Conservation (phyloP, 2,797 vertebrate species). For the Acrocephalus scirpaceus region DNA sequence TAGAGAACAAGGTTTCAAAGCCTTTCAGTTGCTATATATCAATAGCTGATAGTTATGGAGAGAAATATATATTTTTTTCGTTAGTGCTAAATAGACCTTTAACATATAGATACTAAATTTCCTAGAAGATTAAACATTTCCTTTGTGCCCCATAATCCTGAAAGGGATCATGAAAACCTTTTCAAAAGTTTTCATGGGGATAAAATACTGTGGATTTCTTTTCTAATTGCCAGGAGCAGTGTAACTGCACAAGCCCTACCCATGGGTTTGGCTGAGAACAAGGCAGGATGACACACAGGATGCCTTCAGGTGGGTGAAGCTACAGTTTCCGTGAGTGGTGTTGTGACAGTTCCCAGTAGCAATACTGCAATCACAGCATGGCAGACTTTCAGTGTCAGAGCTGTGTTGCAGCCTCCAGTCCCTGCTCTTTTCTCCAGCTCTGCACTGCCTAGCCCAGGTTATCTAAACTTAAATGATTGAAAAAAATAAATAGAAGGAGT, state of each 20-base stretch:
- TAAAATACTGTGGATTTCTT: not conserved
- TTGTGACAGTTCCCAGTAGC: not conserved
- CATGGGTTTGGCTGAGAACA: not conserved
- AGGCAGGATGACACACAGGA: not conserved
- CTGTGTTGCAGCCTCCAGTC: not conserved
- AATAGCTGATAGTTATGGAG: not conserved
- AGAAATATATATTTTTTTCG: not conserved
- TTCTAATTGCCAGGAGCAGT: not conserved
- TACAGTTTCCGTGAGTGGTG: not conserved
- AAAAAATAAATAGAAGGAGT: not conserved
- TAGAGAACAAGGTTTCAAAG: not conserved
- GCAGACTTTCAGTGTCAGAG: not conserved
- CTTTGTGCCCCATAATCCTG: not conserved
- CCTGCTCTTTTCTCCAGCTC: not conserved
- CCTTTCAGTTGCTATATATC: not conserved
- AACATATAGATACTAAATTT: not conserved
- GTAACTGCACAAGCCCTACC: not conserved
- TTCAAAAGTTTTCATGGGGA: not conserved
- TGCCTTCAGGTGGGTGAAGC: not conserved
- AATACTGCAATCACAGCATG: not conserved
- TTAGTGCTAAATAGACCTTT: not conserved
- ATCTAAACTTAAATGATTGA: not conserved
- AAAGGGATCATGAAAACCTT: not conserved
- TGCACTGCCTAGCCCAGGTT: not conserved
- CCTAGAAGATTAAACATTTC: not conserved